Conservation (phyloP, 2,113 vertebrate genomes). For the Mastomys coucha region DNA sequence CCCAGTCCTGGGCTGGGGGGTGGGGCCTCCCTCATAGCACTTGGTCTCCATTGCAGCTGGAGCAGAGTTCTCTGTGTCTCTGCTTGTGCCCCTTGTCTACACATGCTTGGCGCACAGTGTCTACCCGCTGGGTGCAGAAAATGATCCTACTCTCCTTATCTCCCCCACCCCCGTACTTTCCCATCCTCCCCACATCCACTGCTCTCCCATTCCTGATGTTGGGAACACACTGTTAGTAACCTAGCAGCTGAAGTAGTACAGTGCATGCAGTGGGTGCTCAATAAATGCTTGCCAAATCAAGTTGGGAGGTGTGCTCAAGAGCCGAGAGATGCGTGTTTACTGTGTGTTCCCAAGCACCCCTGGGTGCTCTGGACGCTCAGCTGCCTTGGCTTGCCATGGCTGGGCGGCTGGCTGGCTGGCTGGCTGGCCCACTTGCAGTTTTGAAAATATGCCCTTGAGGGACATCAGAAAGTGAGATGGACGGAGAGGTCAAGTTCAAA, state of each 20-base stretch:
- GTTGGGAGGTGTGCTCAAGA: background rate
- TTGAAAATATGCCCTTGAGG: conserved; percentile 49
- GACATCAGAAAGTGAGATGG: conserved; percentile 19
- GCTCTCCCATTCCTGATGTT: background rate
- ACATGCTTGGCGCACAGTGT: background rate
- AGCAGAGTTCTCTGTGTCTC: background rate
- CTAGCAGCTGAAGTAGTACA: background rate
- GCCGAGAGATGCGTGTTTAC: background rate
- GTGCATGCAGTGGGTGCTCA: background rate
- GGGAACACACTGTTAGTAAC: background rate
- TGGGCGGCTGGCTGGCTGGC: background rate
- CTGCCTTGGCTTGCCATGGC: background rate
- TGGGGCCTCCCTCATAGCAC: background rate
- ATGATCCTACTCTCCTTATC: background rate
- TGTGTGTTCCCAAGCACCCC: background rate
- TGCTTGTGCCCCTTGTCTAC: background rate
- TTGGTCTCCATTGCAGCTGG: background rate
- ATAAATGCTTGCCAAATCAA: background rate
- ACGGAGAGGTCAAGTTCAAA: conserved; percentile 47
- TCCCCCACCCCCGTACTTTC: background rate
- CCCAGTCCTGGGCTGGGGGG: background rate
- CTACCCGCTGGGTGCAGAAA: background rate
- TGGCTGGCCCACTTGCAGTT: background rate
- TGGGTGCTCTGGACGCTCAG: background rate
- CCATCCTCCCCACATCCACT: background rate